Base-by-base conservation (phyloP, 2,113 vertebrate species). In the Syrrhaptes paradoxus region DNA sequence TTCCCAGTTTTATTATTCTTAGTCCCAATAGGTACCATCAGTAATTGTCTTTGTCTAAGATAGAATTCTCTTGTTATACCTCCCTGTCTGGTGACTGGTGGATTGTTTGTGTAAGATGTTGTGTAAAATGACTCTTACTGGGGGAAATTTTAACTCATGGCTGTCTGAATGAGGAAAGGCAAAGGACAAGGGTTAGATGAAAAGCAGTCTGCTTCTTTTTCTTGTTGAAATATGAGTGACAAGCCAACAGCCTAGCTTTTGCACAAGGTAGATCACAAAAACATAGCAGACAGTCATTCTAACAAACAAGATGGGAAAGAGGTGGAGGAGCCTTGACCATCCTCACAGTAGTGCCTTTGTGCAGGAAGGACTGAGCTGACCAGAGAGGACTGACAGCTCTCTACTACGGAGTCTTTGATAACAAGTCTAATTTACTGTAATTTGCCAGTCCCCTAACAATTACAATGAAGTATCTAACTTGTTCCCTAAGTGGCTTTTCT, bases 101-200 rank as follows among this genome's bases (percentile, higher is more conserved):
- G 38, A 24, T 87, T 81, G 51, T 77, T 92, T 89, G 48, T 63
- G 48, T 67, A 68, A 78, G 89, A 74, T 87, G 70, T 92, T 90
- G 48, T 63, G 48, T 67, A 68, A 78, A 91, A 74, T 87, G 70
- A 94, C 74, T 97, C 89, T 71, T 67, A 38, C 52, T 75, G 74
- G 41, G 78, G 66, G 81, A 87, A 71, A 43, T 89, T 54, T 71
- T 89, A 91, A 48, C 59, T 70, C 41, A 57, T 84, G 68, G 15
- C 43, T 62, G 11, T 17, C 61, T 71, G 58, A 75, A 31, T 58
- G 38, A 87, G 17, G 10, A 55, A 78, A 87, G 58, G 63, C 70
- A 82, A 85, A 94, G 87, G 74, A 52, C 70, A 85, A 62, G 34
- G 54, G 78, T 75, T 43, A 68, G 71, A 88, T 36, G 41, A 86